Conservation (phyloP, 2,888 invertebrate genomes). For the Siphonodentalium dalli region DNA sequence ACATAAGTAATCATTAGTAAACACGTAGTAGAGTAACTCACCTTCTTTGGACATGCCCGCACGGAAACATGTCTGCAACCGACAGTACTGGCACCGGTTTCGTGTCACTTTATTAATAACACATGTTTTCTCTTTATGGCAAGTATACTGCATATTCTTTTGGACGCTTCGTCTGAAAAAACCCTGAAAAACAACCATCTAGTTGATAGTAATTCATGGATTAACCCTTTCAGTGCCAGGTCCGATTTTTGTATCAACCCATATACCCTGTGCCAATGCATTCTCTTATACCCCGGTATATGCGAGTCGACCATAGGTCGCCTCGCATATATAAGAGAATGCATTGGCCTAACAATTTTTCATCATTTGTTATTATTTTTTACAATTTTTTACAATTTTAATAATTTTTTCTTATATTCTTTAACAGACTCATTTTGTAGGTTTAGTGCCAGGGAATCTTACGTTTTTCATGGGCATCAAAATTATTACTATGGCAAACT, state of each 20-base stretch:
- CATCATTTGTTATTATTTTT: no score
- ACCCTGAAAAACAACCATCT: slow-evolving; percentile 55
- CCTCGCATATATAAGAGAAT: no score
- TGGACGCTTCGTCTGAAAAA: slow-evolving; percentile 66
- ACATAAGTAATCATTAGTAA: no score
- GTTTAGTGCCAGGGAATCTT: no score
- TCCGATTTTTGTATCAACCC: neutral
- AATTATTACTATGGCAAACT: no score
- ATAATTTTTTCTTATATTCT: no score
- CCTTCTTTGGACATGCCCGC: slow-evolving; percentile 66
- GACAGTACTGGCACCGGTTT: slow-evolving; percentile 64
- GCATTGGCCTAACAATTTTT: no score
- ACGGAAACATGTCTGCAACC: slow-evolving; percentile 62
- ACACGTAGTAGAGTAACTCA: no score
- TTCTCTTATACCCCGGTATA: neutral
- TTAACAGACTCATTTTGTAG: no score
- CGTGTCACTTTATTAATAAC: slow-evolving; percentile 63
- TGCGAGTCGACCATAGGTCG: no score
- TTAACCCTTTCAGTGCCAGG: neutral
- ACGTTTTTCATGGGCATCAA: no score
- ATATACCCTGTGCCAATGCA: neutral
- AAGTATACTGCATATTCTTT: slow-evolving; percentile 64
- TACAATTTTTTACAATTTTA: no score
- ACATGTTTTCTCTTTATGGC: slow-evolving; percentile 63
- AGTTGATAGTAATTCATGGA: neutral